A percentile compares a stretch with the other conserved stretches of the same genome.
These are phyloP conservation scores for Choristoneura fumiferana DNA, from an alignment of 1,140 invertebrate genomes.

Conservation along the genomic window DNA sequence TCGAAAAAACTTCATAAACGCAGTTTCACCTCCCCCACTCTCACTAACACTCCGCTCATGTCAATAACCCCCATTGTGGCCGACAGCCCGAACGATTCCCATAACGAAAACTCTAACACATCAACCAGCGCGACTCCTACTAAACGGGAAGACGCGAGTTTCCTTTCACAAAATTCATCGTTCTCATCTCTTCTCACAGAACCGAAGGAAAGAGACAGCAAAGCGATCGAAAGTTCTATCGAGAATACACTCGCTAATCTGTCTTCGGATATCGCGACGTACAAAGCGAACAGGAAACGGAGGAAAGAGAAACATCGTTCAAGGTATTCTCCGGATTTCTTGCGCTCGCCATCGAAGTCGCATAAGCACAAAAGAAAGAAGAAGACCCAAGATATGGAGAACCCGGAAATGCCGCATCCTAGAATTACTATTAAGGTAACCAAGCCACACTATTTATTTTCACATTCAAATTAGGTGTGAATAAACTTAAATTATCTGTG, in stretches of 20 bases:
- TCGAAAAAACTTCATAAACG: conserved; percentile 67
- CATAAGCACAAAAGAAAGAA: conserved; percentile 86
- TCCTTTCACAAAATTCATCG: conserved; percentile 65
- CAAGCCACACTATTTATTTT: not conserved
- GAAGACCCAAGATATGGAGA: conserved; percentile 84
- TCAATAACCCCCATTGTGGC: conserved; percentile 75
- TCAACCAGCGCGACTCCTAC: conserved; percentile 34
- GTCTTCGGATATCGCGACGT: conserved; percentile 67
- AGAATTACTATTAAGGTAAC: conserved; percentile 88
- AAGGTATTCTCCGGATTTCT: conserved; percentile 83
- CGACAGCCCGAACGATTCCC: conserved; percentile 74
- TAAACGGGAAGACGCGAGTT: conserved; percentile 54
- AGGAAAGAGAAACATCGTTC: conserved; percentile 84
- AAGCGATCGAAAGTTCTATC: conserved; percentile 67
- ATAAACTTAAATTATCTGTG: too few species aligned
- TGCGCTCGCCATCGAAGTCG: conserved; percentile 79
- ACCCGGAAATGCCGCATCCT: conserved; percentile 81
- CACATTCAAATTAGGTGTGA: too few species aligned
- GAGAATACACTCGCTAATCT: conserved; percentile 63
- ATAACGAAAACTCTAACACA: conserved; percentile 58
- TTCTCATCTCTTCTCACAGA: conserved; percentile 71
- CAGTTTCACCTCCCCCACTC: conserved; percentile 71
- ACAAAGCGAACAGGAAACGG: conserved; percentile 81
- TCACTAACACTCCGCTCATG: conserved; percentile 75
- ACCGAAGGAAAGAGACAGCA: conserved; percentile 61